Conservation (phyloP, 2,113 vertebrate genomes). For the Laterallus jamaicensis region DNA sequence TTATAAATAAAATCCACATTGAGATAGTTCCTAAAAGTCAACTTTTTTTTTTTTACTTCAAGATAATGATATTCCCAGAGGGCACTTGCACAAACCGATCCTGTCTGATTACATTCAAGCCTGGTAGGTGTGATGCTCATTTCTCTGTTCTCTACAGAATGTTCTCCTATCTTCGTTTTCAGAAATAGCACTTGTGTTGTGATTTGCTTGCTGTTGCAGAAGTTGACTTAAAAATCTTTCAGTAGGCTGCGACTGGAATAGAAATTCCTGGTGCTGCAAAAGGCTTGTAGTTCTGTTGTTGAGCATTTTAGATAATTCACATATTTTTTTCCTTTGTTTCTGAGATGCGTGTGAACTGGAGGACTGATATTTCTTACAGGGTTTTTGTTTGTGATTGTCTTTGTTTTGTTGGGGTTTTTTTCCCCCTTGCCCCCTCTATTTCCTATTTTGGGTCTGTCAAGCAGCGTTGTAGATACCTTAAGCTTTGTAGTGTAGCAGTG, state of each 20-base stretch:
- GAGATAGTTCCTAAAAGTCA: neutral
- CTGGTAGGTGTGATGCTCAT: constrained; percentile 82
- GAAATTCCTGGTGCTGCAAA: neutral
- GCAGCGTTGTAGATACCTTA: neutral
- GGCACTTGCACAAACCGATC: constrained; percentile 98
- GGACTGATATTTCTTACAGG: neutral
- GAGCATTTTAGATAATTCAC: neutral
- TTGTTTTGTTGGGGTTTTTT: neutral
- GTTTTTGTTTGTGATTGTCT: neutral
- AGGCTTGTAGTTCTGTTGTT: neutral
- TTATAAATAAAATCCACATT: constrained; percentile 16
- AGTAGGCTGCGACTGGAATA: neutral
- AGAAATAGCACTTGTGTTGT: constrained; percentile 15
- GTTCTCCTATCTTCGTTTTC: constrained; percentile 23
- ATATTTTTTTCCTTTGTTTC: neutral
- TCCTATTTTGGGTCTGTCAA: neutral
- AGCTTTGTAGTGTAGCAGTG: neutral
- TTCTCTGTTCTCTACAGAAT: neutral
- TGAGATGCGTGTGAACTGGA: neutral
- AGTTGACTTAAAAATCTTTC: neutral
- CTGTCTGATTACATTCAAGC: constrained; percentile 98
- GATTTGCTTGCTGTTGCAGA: constrained; percentile 10
- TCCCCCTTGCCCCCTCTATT: neutral
- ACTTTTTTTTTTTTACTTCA: constrained; percentile 45
- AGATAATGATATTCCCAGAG: constrained; percentile 99